Base-by-base conservation (phyloP, 1,140 invertebrate species). In the Oncopeltus fasciatus region DNA sequence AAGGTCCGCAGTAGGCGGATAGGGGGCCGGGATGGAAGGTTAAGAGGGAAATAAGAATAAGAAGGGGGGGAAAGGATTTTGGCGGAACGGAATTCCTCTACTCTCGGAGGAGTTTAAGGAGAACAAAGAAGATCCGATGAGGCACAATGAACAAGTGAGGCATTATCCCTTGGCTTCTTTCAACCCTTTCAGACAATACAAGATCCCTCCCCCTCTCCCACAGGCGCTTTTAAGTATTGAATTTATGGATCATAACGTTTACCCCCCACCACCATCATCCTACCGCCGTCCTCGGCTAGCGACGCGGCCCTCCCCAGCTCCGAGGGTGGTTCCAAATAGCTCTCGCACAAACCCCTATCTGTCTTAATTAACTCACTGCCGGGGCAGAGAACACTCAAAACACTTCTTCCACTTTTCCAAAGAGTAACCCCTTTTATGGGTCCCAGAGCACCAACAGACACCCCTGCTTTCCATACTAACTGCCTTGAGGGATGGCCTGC, bases 71-170 rank as follows among this genome's bases (percentile, higher is more conserved):
- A 46, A 46, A 20, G 44, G 44, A 16, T 38, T 38, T 46, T 53
- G 49, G 49, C 20, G 59, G 59, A 60, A 60, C 43, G 46, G 59
- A 60, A 60, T 60, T 60, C 59, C 59, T 60, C 27, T 29, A 38
- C 43, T 12, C 21, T 2, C 14, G 24, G 14, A 20, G 1, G 47
- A 3, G 2, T 21, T 18, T 18, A 24, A 20, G 49, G 4, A 24
- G 49, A 53, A 62, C 44, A 56, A 62, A 53, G 51, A 31, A 20
- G 20, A 62, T 56, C 46, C 49, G 46, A 62, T 62, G 60, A 44
- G 31, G 60, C 60, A 56, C 60, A 62, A 62, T 62, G 60, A 62
- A 61, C 59, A 61, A 61, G 60, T 62, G 60, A 62, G n/a, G 47
- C 47, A 62, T 62, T 62, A 62, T 38, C 47, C 60, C n/a, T n/a